Conservation (phyloP, 2,113 vertebrate genomes). For the Cervus canadensis region DNA sequence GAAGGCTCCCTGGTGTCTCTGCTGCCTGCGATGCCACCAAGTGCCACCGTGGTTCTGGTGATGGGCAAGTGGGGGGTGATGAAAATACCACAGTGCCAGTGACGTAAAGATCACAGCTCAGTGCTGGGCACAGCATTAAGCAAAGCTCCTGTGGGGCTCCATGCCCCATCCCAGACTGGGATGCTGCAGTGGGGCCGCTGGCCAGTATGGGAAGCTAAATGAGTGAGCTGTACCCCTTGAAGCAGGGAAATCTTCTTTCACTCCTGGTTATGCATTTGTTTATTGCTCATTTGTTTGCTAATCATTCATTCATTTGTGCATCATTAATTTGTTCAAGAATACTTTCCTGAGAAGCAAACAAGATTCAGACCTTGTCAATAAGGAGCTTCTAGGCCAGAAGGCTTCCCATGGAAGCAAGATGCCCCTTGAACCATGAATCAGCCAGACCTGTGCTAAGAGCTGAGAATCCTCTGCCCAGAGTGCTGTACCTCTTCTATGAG, state of each 20-base stretch:
- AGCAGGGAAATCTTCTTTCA: not conserved
- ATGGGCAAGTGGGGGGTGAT: not conserved
- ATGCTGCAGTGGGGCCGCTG: not conserved
- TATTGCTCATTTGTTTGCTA: not conserved
- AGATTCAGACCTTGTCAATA: not conserved
- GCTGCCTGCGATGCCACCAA: not conserved
- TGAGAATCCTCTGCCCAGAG: not conserved
- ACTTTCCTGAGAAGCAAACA: not conserved
- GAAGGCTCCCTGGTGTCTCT: not conserved
- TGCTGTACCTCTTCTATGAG: not conserved
- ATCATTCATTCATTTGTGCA: not conserved
- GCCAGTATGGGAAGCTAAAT: not conserved
- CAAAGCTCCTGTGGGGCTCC: not conserved
- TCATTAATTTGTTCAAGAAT: not conserved
- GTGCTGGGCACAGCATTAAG: not conserved
- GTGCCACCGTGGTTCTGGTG: not conserved
- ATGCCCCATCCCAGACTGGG: not conserved
- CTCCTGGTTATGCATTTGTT: not conserved
- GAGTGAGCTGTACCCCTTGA: not conserved
- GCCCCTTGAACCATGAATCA: not conserved
- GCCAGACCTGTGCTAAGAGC: not conserved
- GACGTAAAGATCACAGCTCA: not conserved
- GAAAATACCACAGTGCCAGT: not conserved
- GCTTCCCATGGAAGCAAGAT: not conserved
- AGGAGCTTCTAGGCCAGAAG: not conserved